Evolutionary conservation across 1,140 invertebrate species (phyloP).

Genomic region (Zelostemma sp.): DNA sequence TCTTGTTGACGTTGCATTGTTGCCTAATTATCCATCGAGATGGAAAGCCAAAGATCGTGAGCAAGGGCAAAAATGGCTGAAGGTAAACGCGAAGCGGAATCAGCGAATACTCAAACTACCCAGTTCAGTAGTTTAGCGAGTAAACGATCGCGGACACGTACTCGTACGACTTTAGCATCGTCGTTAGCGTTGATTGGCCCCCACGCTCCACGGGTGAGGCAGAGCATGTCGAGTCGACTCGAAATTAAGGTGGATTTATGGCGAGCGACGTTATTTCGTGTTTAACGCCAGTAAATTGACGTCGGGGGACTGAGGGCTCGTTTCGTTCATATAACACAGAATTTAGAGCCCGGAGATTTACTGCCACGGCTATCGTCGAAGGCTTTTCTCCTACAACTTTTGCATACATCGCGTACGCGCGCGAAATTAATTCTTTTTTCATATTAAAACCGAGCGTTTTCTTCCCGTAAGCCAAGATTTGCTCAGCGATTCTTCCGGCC

Average conservation of each 20-base stretch:
- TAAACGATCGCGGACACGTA: constrained; percentile 49
- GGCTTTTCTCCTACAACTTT: constrained; percentile 45
- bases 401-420: constrained; percentile 36
- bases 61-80: constrained; percentile 32
- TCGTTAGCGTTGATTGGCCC: constrained; percentile 52
- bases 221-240: constrained; percentile 43
- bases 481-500: constrained; percentile 52
- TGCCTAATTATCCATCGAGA: constrained; percentile 31
- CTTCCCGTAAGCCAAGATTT: constrained; percentile 55
- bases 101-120: constrained; percentile 46
- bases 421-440: constrained; percentile 34
- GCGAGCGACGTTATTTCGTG: constrained; percentile 50
- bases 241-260: constrained; percentile 54
- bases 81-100: constrained; percentile 42
- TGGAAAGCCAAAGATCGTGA: constrained; percentile 31
- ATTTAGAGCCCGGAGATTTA: constrained; percentile 52
- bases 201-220: constrained; percentile 43
- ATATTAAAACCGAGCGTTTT: no score
- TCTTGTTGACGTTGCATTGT: no score
- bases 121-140: constrained; percentile 49
- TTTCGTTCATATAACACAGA: constrained; percentile 49
- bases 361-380: constrained; percentile 48
- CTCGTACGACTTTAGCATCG: constrained; percentile 51
- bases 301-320: constrained; percentile 44
- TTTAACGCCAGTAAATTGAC: constrained; percentile 53